Conservation (phyloP, 2,888 invertebrate genomes). For the Drosophila picticornis region DNA sequence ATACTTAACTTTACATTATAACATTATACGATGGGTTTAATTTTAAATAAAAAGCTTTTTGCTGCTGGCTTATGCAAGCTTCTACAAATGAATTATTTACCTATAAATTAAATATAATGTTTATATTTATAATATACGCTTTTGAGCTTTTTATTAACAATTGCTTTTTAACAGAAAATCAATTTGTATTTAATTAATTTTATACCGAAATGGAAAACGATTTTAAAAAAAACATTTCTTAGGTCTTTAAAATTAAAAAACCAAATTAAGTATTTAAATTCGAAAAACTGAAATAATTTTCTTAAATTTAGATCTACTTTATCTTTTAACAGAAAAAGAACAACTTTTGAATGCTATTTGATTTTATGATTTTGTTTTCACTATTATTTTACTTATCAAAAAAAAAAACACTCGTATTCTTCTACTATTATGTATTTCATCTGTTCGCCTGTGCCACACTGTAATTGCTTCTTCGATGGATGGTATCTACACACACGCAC, state of each 20-base stretch:
- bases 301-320: constrained; percentile 8
- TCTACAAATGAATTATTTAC: constrained; percentile 8
- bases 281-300: background rate
- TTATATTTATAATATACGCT: constrained; percentile 13
- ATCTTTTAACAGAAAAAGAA: constrained; percentile 15
- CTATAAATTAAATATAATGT: constrained; percentile 19
- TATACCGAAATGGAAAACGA: background rate
- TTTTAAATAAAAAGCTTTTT: constrained; percentile 37
- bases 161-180: constrained; percentile 25
- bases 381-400: constrained; percentile 65
- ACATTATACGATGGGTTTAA: constrained; percentile 4
- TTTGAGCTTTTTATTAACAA: constrained; percentile 37
- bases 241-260: constrained; percentile 1
- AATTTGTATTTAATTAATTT: constrained; percentile 13
- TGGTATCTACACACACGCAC: constrained; percentile 72
- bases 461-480: constrained; percentile 84
- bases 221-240: background rate
- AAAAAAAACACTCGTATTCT: constrained; percentile 72
- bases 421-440: constrained; percentile 84
- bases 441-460: constrained; percentile 84
- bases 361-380: constrained; percentile 38
- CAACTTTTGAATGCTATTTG: constrained; percentile 47
- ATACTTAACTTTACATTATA: constrained; percentile 5
- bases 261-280: background rate
- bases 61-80: constrained; percentile 48